Evolutionary conservation across 1,140 invertebrate genomes (phyloP).

Genomic region (Ips nitidus): DNA sequence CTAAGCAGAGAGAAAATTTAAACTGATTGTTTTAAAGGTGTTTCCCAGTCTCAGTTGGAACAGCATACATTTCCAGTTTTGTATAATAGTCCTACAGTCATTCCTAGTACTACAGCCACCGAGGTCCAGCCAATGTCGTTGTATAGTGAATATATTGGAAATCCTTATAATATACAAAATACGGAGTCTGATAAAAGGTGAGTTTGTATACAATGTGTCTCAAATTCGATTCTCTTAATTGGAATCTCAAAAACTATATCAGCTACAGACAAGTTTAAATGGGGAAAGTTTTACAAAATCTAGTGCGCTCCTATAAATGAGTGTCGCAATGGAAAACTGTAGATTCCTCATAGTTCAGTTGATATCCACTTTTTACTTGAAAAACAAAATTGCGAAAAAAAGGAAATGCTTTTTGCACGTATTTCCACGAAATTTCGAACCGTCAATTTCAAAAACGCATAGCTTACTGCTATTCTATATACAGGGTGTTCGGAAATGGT

Average conservation of each 20-base stretch:
- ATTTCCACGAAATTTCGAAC: no score
- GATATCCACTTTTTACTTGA: no score
- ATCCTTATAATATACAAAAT: conserved; percentile 55
- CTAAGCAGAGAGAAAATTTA: no score
- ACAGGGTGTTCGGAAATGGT: neutral
- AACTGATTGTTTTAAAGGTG: neutral
- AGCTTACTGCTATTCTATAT: neutral
- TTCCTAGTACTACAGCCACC: conserved; percentile 32
- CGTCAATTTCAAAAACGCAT: no score
- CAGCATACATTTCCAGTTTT: conserved; percentile 44
- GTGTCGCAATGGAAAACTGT: no score
- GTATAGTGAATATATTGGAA: conserved; percentile 57
- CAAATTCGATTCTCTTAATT: neutral
- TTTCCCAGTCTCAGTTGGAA: conserved; percentile 11
- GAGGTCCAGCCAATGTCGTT: conserved; percentile 53
- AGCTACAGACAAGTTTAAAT: no score
- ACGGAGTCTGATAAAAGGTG: conserved; percentile 16
- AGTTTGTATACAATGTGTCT: neutral
- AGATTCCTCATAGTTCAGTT: no score
- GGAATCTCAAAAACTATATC: neutral
- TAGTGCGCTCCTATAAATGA: no score
- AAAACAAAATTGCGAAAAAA: no score
- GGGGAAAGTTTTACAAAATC: no score
- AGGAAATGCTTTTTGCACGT: no score
- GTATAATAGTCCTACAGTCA: conserved; percentile 38